These are phyloP conservation scores for Apoda limacodes DNA, from an alignment of 2,888 invertebrate species.

Conservation along the genomic window DNA sequence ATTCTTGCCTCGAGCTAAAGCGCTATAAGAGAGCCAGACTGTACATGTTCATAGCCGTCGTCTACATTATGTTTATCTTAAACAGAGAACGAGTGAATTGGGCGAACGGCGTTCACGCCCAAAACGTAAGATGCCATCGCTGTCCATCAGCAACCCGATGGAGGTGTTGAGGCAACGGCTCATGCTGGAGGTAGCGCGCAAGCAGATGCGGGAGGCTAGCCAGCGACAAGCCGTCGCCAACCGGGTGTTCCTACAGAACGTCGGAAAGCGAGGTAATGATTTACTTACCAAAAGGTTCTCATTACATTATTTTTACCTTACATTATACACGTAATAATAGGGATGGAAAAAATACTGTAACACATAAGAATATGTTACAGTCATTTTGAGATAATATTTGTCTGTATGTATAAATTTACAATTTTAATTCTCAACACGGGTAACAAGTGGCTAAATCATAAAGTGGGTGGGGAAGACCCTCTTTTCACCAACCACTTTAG, in stretches of 20 bases:
- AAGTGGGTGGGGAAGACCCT: too few relatives aligned
- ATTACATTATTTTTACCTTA: too few relatives aligned
- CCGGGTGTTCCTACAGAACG: conserved; percentile 78
- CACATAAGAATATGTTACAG: too few relatives aligned
- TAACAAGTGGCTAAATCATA: too few relatives aligned
- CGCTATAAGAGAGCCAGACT: not conserved
- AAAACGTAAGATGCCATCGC: conserved; percentile 76
- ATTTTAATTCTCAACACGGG: too few relatives aligned
- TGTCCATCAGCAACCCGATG: conserved; percentile 89
- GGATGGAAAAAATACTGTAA: too few relatives aligned
- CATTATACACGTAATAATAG: too few relatives aligned
- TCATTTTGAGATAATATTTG: too few relatives aligned
- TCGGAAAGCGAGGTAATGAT: conserved; percentile 84
- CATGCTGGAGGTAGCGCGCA: conserved; percentile 83
- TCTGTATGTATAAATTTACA: too few relatives aligned
- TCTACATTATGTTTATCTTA: conserved; percentile 15
- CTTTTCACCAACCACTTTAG: too few relatives aligned
- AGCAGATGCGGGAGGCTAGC: conserved; percentile 81
- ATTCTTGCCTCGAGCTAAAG: too few relatives aligned
- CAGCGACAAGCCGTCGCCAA: conserved; percentile 78
- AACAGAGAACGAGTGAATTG: conserved; percentile 37
- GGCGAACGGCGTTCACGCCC: conserved; percentile 48
- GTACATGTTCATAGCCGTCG: conserved; percentile 4
- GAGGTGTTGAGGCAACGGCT: conserved; percentile 87
- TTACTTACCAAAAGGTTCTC: too few relatives aligned